phyloP scores from a whole-genome alignment of 1,140 invertebrate genomes.

The Atta cephalotes region DNA sequence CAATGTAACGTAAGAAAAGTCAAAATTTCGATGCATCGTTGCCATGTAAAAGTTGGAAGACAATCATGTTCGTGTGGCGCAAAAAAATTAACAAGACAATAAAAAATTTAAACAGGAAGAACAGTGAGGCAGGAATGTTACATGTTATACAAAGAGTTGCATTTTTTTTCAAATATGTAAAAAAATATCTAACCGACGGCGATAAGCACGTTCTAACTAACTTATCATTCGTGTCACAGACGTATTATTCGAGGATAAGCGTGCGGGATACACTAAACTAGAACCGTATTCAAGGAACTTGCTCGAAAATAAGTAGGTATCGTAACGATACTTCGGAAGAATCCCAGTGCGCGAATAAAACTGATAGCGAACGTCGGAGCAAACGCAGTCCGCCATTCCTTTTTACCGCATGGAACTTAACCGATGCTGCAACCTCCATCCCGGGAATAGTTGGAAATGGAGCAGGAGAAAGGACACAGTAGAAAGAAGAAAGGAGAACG shows the following conservation, averaged over 20 bases:
- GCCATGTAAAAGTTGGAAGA: constrained; percentile 8
- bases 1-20: background rate
- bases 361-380: constrained; percentile 61
- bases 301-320: constrained; percentile 47
- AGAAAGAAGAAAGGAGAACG: too few relatives aligned
- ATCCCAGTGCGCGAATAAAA: constrained; percentile 63
- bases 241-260: constrained; percentile 43
- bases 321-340: constrained; percentile 62
- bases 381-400: constrained; percentile 55
- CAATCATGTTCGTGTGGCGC: background rate
- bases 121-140: background rate
- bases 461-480: background rate
- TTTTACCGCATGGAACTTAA: constrained; percentile 58
- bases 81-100: background rate
- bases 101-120: constrained; percentile 3
- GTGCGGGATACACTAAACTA: constrained; percentile 48
- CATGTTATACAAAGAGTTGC: background rate
- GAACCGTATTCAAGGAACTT: constrained; percentile 32
- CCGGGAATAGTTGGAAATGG: constrained; percentile 50
- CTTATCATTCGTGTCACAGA: constrained; percentile 25
- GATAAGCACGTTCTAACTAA: constrained; percentile 21
- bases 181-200: constrained; percentile 13
- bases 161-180: constrained; percentile 5
- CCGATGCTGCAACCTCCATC: constrained; percentile 54
- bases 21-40: constrained; percentile 21